These are phyloP conservation scores for Epinotia demarniana DNA, from an alignment of 2,888 invertebrate genomes.

Conservation along the genomic window DNA sequence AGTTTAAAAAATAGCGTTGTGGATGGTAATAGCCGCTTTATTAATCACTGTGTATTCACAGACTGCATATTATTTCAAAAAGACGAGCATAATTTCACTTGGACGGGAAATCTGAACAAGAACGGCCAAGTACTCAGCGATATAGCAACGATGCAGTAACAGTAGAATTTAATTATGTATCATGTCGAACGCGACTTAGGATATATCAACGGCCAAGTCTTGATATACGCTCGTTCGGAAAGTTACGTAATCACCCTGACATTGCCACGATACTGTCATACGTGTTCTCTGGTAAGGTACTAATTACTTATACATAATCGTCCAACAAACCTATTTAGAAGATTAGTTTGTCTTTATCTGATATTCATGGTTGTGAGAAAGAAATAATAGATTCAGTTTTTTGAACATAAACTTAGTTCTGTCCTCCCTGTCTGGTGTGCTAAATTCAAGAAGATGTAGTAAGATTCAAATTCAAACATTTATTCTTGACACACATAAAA, in stretches of 20 bases:
- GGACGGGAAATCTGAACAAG: neutral
- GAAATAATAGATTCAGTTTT: too few species aligned
- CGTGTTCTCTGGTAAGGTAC: neutral
- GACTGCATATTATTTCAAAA: constrained; percentile 2
- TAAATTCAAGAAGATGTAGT: too few species aligned
- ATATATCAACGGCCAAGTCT: neutral
- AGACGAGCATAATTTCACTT: neutral
- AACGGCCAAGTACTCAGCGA: neutral
- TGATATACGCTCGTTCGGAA: neutral
- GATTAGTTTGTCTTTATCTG: too few species aligned
- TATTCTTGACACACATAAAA: too few species aligned
- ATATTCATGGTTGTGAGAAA: too few species aligned
- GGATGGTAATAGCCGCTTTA: constrained; percentile 33
- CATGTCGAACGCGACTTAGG: neutral
- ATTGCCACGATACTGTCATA: neutral
- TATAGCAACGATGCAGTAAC: neutral
- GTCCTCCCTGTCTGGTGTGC: too few species aligned
- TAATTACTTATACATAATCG: too few species aligned
- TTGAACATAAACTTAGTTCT: too few species aligned
- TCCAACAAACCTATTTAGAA: too few species aligned
- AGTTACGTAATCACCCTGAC: neutral
- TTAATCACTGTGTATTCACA: constrained; percentile 29
- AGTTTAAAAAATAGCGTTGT: constrained; percentile 63
- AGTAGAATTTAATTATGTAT: too few species aligned
- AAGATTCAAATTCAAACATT: too few species aligned